phyloP scores from a whole-genome alignment of 2,113 vertebrate genomes.

The Agapornis roseicollis region DNA sequence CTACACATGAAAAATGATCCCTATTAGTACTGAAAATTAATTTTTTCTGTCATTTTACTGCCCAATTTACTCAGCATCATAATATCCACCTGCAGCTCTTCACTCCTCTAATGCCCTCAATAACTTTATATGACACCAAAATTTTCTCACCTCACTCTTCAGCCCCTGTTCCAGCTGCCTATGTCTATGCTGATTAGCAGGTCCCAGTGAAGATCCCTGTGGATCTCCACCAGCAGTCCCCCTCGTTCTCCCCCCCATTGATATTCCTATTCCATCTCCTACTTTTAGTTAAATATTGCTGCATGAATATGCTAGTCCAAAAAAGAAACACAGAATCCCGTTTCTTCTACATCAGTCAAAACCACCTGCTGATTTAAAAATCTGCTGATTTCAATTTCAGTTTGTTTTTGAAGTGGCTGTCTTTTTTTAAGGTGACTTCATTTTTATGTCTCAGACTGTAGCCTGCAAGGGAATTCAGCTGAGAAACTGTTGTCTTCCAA shows the following conservation, averaged over 20 bases:
- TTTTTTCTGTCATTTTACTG: neutral
- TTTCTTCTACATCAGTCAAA: neutral
- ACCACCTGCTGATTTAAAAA: neutral
- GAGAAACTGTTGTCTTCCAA: neutral
- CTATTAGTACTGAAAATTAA: neutral
- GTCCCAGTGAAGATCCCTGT: neutral
- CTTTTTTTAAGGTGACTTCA: neutral
- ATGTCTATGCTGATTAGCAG: neutral
- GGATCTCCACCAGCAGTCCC: neutral
- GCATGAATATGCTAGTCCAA: neutral
- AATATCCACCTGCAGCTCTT: neutral
- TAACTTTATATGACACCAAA: fast-evolving
- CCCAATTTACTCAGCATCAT: neutral
- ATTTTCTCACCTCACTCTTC: neutral
- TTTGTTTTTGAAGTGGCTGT: neutral
- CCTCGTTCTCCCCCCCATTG: neutral
- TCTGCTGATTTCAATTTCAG: neutral
- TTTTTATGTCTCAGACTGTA: neutral
- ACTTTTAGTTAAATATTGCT: neutral
- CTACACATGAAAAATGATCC: neutral
- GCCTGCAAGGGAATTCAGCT: neutral
- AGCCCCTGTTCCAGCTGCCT: neutral
- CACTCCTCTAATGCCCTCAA: neutral
- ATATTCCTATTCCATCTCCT: neutral
- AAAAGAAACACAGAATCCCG: neutral